A percentile compares a stretch with the other conserved stretches of the same genome.
Evolutionary conservation across 1,140 invertebrate genomes (phyloP).

Genomic region (Rhyzopertha dominica): DNA sequence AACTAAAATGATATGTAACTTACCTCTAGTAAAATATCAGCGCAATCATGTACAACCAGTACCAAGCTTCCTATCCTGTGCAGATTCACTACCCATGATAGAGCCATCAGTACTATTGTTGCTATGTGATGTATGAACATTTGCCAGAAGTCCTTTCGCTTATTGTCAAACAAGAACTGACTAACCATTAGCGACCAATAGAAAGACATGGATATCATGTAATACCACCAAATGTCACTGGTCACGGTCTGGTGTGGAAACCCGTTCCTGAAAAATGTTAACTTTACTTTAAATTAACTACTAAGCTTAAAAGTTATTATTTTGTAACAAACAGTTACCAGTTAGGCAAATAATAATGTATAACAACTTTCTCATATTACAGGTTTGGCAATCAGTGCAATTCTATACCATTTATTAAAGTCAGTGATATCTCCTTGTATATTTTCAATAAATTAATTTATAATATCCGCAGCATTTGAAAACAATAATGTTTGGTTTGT

Average conservation of each 20-base stretch:
- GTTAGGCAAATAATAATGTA: too few relatives aligned
- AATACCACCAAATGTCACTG: constrained; percentile 88
- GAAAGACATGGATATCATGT: constrained; percentile 91
- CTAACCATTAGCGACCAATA: constrained; percentile 93
- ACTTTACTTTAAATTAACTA: too few relatives aligned
- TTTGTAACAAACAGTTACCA: too few relatives aligned
- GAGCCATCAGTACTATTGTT: constrained; percentile 80
- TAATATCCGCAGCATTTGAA: too few relatives aligned
- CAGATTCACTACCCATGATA: constrained; percentile 94
- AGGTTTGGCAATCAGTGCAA: too few relatives aligned
- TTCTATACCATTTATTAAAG: too few relatives aligned
- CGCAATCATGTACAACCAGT: constrained; percentile 87
- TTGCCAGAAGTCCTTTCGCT: constrained; percentile 94
- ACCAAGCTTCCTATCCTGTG: constrained; percentile 88
- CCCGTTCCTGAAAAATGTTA: constrained; percentile 34
- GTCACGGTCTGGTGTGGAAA: constrained; percentile 60
- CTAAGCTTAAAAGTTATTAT: too few relatives aligned
- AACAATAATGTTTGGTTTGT: too few relatives aligned
- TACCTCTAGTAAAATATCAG: constrained; percentile 93
- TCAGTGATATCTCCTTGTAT: too few relatives aligned
- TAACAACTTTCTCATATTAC: too few relatives aligned
- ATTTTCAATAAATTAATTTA: too few relatives aligned
- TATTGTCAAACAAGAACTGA: constrained; percentile 91
- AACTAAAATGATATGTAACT: too few relatives aligned
- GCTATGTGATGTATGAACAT: constrained; percentile 97